These are phyloP conservation scores for Pygoscelis adeliae DNA, from an alignment of 2,113 vertebrate species.

Conservation along the genomic window DNA sequence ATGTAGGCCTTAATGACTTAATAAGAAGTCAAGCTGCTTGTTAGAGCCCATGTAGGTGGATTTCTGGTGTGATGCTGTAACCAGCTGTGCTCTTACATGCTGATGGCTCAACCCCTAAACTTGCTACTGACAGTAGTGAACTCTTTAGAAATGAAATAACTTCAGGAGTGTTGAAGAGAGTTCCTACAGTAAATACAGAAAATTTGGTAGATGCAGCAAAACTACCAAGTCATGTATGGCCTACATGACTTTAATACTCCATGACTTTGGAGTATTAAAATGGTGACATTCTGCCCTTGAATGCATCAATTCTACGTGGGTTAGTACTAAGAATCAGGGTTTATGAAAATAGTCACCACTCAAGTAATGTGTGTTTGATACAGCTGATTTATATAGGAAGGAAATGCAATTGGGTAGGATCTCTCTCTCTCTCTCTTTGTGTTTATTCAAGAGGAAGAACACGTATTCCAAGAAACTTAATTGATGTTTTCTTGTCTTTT, in stretches of 20 bases:
- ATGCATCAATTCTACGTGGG: fast-evolving
- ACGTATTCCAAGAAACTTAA: neutral
- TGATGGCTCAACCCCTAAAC: neutral
- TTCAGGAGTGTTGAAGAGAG: neutral
- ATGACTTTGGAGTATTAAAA: neutral
- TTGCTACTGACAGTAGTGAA: neutral
- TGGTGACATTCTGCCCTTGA: neutral
- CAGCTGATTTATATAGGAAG: neutral
- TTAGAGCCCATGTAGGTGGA: neutral
- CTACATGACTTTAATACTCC: neutral
- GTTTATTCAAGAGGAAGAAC: neutral
- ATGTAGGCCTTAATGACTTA: neutral
- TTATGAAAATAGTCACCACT: neutral
- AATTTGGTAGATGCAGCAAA: neutral
- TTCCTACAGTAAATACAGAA: neutral
- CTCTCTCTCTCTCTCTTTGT: neutral
- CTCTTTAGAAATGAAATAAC: neutral
- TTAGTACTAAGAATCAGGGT: neutral
- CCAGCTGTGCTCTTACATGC: neutral
- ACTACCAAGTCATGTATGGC: neutral
- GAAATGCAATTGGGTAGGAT: neutral
- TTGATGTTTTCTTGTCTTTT: neutral
- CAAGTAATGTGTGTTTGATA: neutral
- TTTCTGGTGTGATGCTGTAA: neutral
- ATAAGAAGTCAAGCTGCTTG: neutral